These are phyloP conservation scores for Zaprionus kolodkinae DNA, from an alignment of 1,140 invertebrate genomes.

Conservation along the genomic window DNA sequence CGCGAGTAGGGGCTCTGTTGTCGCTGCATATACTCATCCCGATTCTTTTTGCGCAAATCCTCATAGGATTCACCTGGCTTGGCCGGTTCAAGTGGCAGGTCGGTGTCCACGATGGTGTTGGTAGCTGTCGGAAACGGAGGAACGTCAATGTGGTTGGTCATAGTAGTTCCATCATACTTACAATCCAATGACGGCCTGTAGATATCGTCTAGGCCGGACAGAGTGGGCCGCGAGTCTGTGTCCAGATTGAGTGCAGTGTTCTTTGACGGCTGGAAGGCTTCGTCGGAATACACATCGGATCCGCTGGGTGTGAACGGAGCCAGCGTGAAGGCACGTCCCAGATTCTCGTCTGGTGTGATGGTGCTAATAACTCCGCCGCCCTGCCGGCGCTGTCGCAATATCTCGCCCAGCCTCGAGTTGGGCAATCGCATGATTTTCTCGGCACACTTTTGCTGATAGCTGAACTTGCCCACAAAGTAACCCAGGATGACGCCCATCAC, in stretches of 20 bases:
- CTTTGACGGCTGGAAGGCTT: constrained; percentile 55
- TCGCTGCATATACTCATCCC: constrained; percentile 86
- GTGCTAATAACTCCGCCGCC: constrained; percentile 61
- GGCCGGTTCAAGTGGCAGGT: constrained; percentile 66
- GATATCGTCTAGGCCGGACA: constrained; percentile 85
- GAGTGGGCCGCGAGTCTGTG: constrained; percentile 80
- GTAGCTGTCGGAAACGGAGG: constrained; percentile 17
- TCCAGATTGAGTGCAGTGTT: constrained; percentile 84
- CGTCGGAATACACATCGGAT: constrained; percentile 84
- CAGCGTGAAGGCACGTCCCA: constrained; percentile 84
- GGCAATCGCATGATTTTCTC: constrained; percentile 91
- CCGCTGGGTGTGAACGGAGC: constrained; percentile 83
- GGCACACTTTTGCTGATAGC: constrained; percentile 89
- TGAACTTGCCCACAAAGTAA: constrained; percentile 91
- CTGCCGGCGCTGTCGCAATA: constrained; percentile 65
- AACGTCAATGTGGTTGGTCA: not conserved
- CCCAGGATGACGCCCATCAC: constrained; percentile 87
- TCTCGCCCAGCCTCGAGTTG: constrained; percentile 74
- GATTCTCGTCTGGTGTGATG: constrained; percentile 81
- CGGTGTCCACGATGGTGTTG: constrained; percentile 54
- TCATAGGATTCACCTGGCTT: constrained; percentile 86
- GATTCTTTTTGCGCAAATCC: constrained; percentile 86
- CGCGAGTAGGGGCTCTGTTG: constrained; percentile 67
- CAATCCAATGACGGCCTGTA: constrained; percentile 85
- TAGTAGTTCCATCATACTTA: constrained; percentile 44